Evolutionary conservation across 2,888 invertebrate species (phyloP), one percentile per base, ranked within the genome.

Genomic region (Theodoxus fluviatilis): DNA sequence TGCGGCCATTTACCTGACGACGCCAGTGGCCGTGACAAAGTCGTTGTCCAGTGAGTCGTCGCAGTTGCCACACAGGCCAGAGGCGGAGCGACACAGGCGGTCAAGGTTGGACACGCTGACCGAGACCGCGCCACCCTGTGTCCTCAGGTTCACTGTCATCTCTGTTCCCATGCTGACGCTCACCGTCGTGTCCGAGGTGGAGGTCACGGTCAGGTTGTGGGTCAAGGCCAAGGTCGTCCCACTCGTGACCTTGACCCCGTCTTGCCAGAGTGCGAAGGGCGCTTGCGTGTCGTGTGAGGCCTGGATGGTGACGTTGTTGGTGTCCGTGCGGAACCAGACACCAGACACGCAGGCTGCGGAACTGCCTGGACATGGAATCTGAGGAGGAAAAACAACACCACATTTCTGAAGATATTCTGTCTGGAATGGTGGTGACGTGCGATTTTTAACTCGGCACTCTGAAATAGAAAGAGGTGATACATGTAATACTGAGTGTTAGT

Each of bases 51-150:
- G 43, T 64, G 78, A 75, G 12, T 64, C 66, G 40, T 81, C 78
- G 70, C 81, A 81, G 69, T 77, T 80, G 12, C 81, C 81, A 66
- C 78, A 75, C 3, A 81, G 63, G 1, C 81, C 81, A 15, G 28
- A 6, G 6, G 68, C 15, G 4, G 63, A 31, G 6, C 33, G 59
- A 18, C 71, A 69, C 7, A 70, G 49, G n/a, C 59, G 31, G 12
- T 67, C 67, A 28, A 73, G 55, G 55, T 69, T 73, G n/a, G 70
- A 67, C 25, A 76, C 64, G 31, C 72, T 69, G 22, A 73, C 59
- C 1, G 38, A 61, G 6, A 71, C 22, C 12, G 55, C 31, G 37
- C 57, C 64, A 18, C 69, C 43, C 37, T 66, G 68, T 9, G 74
- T 67, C n/a, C 63, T 63, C 7, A 76, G 67, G 55, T 72, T 76